Evolutionary conservation across 1,140 invertebrate species (phyloP).

Genomic region (Cotesia glomerata): DNA sequence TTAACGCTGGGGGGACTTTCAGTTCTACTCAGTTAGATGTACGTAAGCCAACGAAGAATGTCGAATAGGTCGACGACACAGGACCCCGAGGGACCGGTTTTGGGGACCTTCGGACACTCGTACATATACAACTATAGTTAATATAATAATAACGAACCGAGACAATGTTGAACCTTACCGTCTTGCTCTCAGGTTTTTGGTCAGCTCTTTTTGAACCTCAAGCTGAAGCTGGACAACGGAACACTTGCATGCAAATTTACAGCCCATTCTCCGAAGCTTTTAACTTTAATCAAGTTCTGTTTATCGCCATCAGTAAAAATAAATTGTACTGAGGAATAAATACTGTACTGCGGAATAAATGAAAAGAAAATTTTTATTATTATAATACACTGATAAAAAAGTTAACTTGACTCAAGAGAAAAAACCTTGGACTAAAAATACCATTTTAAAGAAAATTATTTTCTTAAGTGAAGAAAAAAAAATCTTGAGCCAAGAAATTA

Average conservation of each 20-base stretch:
- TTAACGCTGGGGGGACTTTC: not conserved
- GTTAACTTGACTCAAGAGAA: too few species aligned
- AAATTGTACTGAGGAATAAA: not conserved
- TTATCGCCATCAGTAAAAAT: not conserved
- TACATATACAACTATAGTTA: slow-evolving; percentile 3
- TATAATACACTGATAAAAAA: too few species aligned
- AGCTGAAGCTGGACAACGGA: not conserved
- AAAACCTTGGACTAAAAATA: too few species aligned
- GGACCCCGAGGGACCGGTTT: slow-evolving; percentile 37
- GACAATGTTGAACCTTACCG: slow-evolving; percentile 29
- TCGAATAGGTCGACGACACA: slow-evolving; percentile 39
- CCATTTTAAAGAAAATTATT: too few species aligned
- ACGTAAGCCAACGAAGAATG: slow-evolving; percentile 48
- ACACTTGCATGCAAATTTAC: not conserved
- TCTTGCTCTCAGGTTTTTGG: not conserved
- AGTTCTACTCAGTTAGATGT: slow-evolving; percentile 13
- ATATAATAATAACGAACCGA: not conserved
- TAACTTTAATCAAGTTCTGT: too few species aligned
- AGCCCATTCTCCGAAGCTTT: too few species aligned
- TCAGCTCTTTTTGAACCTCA: not conserved
- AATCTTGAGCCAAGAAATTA: too few species aligned
- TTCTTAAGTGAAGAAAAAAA: too few species aligned
- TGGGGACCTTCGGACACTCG: slow-evolving; percentile 38
- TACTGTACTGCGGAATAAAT: not conserved
- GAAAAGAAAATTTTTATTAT: too few species aligned